These are phyloP conservation scores for Dicrurus megarhynchus DNA, from an alignment of 2,113 vertebrate species.

Conservation along the genomic window DNA sequence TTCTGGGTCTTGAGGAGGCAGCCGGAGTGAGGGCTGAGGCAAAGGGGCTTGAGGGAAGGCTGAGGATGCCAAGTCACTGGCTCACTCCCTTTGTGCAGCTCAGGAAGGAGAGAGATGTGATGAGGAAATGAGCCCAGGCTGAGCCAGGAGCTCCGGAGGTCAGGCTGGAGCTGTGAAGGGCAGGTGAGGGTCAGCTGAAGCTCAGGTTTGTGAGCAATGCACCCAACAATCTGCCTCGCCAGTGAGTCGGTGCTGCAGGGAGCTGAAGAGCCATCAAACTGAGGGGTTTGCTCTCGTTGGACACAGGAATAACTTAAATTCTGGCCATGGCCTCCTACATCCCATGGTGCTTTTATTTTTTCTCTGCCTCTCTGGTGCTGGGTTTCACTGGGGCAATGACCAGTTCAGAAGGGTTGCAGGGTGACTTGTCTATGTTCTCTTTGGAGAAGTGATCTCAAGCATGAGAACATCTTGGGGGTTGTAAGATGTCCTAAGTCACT, in stretches of 20 bases:
- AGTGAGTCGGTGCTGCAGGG: not conserved
- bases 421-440: rapidly evolving
- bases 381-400: not conserved
- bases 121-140: not conserved
- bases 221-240: not conserved
- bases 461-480: not conserved
- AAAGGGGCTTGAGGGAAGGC: not conserved
- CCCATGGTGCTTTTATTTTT: not conserved
- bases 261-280: rapidly evolving
- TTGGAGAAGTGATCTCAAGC: not conserved
- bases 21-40: not conserved
- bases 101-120: not conserved
- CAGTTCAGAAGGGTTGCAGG: not conserved
- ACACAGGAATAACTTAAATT: not conserved
- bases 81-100: not conserved
- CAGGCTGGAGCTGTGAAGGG: not conserved
- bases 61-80: not conserved
- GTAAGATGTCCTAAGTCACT: not conserved
- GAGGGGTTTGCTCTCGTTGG: not conserved
- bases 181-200: not conserved
- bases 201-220: not conserved
- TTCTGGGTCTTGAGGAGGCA: not conserved
- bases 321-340: too few species aligned
- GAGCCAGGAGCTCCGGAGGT: not conserved
- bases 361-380: not conserved